Evolutionary conservation across 2,888 invertebrate genomes (phyloP).

Genomic region (Sialis lutaria): DNA sequence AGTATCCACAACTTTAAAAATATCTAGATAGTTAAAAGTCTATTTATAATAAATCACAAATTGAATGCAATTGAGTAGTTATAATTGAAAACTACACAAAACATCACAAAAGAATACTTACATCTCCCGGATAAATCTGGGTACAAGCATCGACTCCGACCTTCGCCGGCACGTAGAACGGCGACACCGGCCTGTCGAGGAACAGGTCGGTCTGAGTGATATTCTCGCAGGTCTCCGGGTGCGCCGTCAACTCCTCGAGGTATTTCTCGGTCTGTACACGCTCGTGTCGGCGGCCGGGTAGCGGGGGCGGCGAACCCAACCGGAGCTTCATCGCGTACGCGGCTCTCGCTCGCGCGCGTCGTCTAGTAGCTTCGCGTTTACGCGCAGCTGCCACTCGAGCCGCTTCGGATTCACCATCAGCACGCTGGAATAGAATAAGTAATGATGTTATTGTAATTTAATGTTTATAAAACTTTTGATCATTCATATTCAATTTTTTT

Average conservation of each 20-base stretch:
- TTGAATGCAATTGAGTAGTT: too few species aligned
- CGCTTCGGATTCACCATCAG: slow-evolving; percentile 33
- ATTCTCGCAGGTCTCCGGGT: slow-evolving; percentile 57
- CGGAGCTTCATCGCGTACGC: slow-evolving; percentile 28
- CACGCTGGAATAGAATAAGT: slow-evolving; percentile 15
- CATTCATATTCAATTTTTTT: too few species aligned
- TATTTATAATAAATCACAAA: too few species aligned
- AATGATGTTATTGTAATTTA: not conserved
- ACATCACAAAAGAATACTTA: slow-evolving; percentile 23
- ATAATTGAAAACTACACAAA: too few species aligned
- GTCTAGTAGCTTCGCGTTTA: slow-evolving; percentile 55
- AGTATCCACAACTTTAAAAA: too few species aligned
- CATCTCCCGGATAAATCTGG: slow-evolving; percentile 81
- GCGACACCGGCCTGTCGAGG: slow-evolving; percentile 65
- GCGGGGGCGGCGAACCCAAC: slow-evolving; percentile 57
- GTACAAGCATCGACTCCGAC: slow-evolving; percentile 66
- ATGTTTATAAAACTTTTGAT: not conserved
- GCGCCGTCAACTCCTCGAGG: slow-evolving; percentile 67
- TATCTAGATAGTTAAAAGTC: too few species aligned
- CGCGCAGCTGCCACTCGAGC: slow-evolving; percentile 43
- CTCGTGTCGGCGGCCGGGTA: slow-evolving; percentile 69
- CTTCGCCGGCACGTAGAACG: slow-evolving; percentile 60
- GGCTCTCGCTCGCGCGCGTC: slow-evolving; percentile 43
- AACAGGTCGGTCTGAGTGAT: slow-evolving; percentile 80
- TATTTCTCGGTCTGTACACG: slow-evolving; percentile 80